These are phyloP conservation scores for Cheilinus undulatus DNA, from an alignment of 2,113 vertebrate genomes.

Conservation along the genomic window DNA sequence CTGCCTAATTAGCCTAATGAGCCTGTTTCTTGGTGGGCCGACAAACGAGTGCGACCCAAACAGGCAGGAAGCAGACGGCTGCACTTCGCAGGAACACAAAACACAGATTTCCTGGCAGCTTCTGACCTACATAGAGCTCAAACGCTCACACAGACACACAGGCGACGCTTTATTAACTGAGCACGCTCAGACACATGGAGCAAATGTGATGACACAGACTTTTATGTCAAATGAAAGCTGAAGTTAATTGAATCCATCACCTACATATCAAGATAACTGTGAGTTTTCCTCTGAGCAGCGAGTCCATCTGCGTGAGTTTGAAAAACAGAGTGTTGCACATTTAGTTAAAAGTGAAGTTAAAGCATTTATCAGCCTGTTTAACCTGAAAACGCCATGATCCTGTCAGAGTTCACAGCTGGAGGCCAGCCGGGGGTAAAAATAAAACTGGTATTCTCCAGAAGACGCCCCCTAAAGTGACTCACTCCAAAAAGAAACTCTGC, in stretches of 20 bases:
- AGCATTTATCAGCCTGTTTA: not conserved
- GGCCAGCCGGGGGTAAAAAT: not conserved
- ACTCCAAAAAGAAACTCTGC: not conserved
- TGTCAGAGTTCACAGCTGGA: not conserved
- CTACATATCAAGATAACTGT: slow-evolving; percentile 3
- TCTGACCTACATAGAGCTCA: slow-evolving; percentile 61
- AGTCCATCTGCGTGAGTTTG: too few relatives aligned
- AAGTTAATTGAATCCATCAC: slow-evolving; percentile 36
- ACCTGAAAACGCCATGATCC: not conserved
- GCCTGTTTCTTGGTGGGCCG: slow-evolving; percentile 62
- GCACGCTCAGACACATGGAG: slow-evolving; percentile 25
- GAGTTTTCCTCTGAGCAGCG: not conserved
- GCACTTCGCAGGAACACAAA: slow-evolving; percentile 34
- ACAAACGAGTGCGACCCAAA: slow-evolving; percentile 63
- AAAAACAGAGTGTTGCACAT: too few relatives aligned
- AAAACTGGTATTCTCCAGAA: not conserved
- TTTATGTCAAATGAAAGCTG: slow-evolving; percentile 23
- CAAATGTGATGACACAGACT: slow-evolving; percentile 35
- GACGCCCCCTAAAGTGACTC: not conserved
- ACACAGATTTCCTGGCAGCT: slow-evolving; percentile 51
- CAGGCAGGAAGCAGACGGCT: slow-evolving; percentile 52
- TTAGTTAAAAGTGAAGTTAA: not conserved
- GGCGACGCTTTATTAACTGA: slow-evolving; percentile 7
- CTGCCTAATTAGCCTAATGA: slow-evolving; percentile 72
- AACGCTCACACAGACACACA: slow-evolving; percentile 10